phyloP scores from a whole-genome alignment of 2,797 vertebrate species.

The Huso huso region DNA sequence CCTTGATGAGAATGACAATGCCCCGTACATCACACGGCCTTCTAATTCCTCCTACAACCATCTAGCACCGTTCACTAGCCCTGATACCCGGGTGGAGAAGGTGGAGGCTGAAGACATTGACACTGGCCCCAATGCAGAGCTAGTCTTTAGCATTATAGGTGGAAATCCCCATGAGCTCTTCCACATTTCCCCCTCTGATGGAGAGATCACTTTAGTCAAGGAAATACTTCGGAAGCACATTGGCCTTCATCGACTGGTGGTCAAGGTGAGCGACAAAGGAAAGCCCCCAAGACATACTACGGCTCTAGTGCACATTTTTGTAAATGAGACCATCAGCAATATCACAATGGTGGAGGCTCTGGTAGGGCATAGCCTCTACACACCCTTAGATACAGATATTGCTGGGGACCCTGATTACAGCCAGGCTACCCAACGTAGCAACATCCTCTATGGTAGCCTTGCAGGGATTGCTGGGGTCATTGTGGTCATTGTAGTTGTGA shows the following conservation, averaged over 20 bases:
- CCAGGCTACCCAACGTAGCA: slow-evolving; percentile 73
- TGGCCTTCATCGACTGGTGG: slow-evolving; percentile 86
- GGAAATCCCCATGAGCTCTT: slow-evolving; percentile 93
- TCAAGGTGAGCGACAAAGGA: slow-evolving; percentile 83
- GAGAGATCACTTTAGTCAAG: slow-evolving; percentile 83
- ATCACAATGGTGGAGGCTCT: slow-evolving; percentile 81
- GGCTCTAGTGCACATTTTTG: slow-evolving; percentile 85
- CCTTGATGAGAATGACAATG: slow-evolving; percentile 92
- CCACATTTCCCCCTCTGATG: slow-evolving; percentile 74
- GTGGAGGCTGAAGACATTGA: slow-evolving; percentile 94
- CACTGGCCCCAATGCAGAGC: slow-evolving; percentile 77
- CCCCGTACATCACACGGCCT: slow-evolving; percentile 87
- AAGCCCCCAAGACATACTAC: slow-evolving; percentile 84
- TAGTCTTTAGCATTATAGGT: slow-evolving; percentile 79
- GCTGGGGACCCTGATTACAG: slow-evolving; percentile 90
- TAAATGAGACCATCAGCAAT: slow-evolving; percentile 87
- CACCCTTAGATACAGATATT: slow-evolving; percentile 86
- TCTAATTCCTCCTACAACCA: slow-evolving; percentile 89
- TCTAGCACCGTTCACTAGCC: slow-evolving; percentile 69
- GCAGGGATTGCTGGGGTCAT: slow-evolving; percentile 82
- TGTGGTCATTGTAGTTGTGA: slow-evolving; percentile 79
- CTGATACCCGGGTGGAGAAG: slow-evolving; percentile 75
- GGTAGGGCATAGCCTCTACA: slow-evolving; percentile 90
- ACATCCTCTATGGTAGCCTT: slow-evolving; percentile 82
- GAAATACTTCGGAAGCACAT: slow-evolving; percentile 84